A percentile compares a stretch with the other conserved stretches of the same genome.
phyloP scores from a whole-genome alignment of 2,888 invertebrate genomes.

The Leptopilina drosophilae region DNA sequence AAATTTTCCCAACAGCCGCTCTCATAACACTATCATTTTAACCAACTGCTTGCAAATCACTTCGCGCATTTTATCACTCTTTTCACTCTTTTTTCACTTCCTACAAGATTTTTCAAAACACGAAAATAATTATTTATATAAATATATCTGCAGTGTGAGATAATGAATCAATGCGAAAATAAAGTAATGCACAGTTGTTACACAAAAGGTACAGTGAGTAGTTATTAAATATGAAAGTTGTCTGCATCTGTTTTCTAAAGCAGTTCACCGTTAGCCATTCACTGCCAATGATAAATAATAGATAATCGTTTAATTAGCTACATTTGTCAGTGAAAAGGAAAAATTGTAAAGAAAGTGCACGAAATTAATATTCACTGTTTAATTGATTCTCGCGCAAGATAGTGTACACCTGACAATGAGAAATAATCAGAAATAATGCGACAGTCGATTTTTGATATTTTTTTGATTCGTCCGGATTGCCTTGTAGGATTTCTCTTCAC shows the following conservation, averaged over 20 bases:
- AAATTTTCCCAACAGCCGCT: conserved; percentile 29
- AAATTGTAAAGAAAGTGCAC: background rate
- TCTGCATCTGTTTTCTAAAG: conserved; percentile 3
- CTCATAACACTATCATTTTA: conserved; percentile 9
- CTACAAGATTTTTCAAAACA: background rate
- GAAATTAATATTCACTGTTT: conserved; percentile 12
- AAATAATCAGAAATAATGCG: conserved; percentile 28
- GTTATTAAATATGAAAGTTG: conserved; percentile 3
- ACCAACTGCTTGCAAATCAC: conserved; percentile 15
- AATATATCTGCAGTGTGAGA: too few species aligned
- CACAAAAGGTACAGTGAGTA: background rate
- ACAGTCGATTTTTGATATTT: background rate
- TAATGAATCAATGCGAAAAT: conserved; percentile 1
- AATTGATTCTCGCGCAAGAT: conserved; percentile 10
- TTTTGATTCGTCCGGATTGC: conserved; percentile 29
- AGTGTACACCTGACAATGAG: background rate
- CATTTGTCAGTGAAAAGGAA: background rate
- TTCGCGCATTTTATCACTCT: background rate
- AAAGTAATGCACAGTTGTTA: background rate
- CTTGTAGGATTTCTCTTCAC: conserved; percentile 33
- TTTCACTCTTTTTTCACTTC: background rate
- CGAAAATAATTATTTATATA: too few species aligned
- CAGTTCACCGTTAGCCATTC: background rate
- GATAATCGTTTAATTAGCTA: conserved; percentile 29
- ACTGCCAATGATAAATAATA: conserved; percentile 14